Evolutionary conservation across 2,888 invertebrate species (phyloP), one percentile per base, ranked within the genome.

Genomic region (Tanytarsus gracilentus): DNA sequence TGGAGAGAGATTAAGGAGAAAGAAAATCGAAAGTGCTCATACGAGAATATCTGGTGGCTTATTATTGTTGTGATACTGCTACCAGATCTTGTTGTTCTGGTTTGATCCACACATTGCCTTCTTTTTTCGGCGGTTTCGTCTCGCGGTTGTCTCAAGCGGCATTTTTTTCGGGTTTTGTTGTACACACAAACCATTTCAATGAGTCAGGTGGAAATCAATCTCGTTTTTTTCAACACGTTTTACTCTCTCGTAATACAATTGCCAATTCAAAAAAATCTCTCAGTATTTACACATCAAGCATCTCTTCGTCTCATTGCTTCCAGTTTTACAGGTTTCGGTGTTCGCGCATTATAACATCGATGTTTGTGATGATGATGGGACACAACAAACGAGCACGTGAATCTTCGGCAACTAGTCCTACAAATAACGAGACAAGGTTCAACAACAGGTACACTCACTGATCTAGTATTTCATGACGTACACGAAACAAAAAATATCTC

Each of bases 21-120:
- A 39, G 25, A 11, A 55, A 51, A 55, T 14, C 55, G 55, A 55
- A 55, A 55, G 55, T 55, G 26, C 25, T 55, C 39, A 55, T 27
- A 26, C 55, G 25, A 55, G 55, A 55, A 33, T 44, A 11, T 55
- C 8, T 50, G 16, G 50, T 29, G 33, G 52, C 52, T 52, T 29
- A 52, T 52, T 52, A 30, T 52, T 25, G 30, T 18, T 27, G 27
- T 25, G 25, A 9, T 11, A 11, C 11, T 11, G n/a, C 33, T 9
- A n/a, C n/a, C 11, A 33, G n/a, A 40, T 16, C 14, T 40, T 40
- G 40, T 40, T 18, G 40, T 40, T 48, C 48, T 48, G 7, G 48
- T 48, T 48, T 52, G 30, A 18, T 52, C 52, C 52, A 52, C 52
- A 52, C 30, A 33, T 52, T 29, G 23, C 18, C 33, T 18, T 52